A percentile compares a stretch with the other conserved stretches of the same genome.
These are phyloP conservation scores for Sinella curviseta DNA, from an alignment of 1,140 invertebrate genomes.

Conservation along the genomic window DNA sequence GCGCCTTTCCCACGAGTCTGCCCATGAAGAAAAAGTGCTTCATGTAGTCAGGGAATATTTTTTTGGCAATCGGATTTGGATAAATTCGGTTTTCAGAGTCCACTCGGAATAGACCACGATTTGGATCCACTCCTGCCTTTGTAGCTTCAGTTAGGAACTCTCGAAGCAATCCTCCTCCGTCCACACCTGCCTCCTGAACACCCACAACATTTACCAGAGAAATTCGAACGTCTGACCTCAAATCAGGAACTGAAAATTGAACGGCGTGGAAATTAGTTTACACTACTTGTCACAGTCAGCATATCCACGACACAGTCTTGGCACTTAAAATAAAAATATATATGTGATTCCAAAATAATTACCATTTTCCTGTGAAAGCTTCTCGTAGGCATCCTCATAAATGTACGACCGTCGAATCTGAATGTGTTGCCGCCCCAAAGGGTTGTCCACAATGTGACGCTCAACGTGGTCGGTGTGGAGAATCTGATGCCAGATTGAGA, in stretches of 20 bases:
- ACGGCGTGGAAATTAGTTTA: constrained; percentile 17
- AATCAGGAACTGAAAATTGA: constrained; percentile 74
- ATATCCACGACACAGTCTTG: no score
- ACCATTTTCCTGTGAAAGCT: constrained; percentile 86
- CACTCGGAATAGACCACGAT: constrained; percentile 87
- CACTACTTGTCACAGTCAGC: no score
- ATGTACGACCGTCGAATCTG: constrained; percentile 85
- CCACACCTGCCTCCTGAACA: constrained; percentile 90
- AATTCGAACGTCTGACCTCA: constrained; percentile 81
- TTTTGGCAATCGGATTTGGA: constrained; percentile 87
- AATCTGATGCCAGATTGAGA: constrained; percentile 79
- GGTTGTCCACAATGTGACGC: constrained; percentile 70
- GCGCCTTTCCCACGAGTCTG: constrained; percentile 88
- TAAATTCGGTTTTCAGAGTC: constrained; percentile 92
- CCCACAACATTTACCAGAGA: constrained; percentile 87
- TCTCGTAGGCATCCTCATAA: constrained; percentile 96
- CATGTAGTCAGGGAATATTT: constrained; percentile 79
- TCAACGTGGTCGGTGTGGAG: constrained; percentile 70
- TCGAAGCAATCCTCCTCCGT: constrained; percentile 87
- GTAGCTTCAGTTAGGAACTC: constrained; percentile 89
- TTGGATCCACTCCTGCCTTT: constrained; percentile 95
- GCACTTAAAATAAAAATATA: constrained; percentile 28
- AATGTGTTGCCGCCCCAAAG: constrained; percentile 72
- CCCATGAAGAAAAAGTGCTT: constrained; percentile 96
- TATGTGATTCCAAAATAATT: constrained; percentile 28